A percentile compares a stretch with the other conserved stretches of the same genome.
Evolutionary conservation across 2,888 invertebrate species (phyloP).

Genomic region (Pseudoips prasinana): DNA sequence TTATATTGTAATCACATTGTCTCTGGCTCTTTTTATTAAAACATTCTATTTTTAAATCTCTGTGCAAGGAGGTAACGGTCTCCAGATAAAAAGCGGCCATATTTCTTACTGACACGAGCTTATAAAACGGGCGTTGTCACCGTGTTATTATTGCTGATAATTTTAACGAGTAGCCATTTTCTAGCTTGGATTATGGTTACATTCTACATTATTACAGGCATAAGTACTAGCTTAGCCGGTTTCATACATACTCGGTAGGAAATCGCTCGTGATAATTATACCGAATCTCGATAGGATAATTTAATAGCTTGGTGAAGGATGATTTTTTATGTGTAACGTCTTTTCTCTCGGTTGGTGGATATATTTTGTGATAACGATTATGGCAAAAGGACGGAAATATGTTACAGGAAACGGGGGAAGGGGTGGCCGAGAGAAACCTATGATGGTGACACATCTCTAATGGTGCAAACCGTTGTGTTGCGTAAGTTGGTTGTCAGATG

Average conservation of each 20-base stretch:
- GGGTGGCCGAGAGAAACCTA: too few species aligned
- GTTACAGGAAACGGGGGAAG: too few species aligned
- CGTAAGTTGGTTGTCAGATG: too few species aligned
- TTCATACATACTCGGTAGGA: constrained; percentile 38
- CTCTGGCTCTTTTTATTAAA: background rate
- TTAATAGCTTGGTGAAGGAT: too few species aligned
- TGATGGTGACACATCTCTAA: too few species aligned
- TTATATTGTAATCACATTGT: too few species aligned
- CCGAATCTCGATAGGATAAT: constrained; percentile 33
- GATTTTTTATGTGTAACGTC: too few species aligned
- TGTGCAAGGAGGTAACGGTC: constrained; percentile 1
- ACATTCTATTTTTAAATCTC: constrained; percentile 3
- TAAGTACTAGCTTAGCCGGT: constrained; percentile 37
- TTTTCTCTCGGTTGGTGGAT: too few species aligned
- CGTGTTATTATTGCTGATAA: constrained; percentile 31
- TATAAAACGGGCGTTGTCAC: constrained; percentile 41
- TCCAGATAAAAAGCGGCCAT: background rate
- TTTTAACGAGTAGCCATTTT: constrained; percentile 36
- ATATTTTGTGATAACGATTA: too few species aligned
- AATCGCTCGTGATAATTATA: constrained; percentile 40
- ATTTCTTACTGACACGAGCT: constrained; percentile 11
- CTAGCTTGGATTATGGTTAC: constrained; percentile 25
- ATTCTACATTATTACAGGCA: constrained; percentile 36
- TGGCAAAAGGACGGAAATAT: too few species aligned
- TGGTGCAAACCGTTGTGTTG: too few species aligned